Evolutionary conservation across 2,888 invertebrate species (phyloP), one percentile per base, ranked within the genome.

Genomic region (Sphaerophoria rueppellii): DNA sequence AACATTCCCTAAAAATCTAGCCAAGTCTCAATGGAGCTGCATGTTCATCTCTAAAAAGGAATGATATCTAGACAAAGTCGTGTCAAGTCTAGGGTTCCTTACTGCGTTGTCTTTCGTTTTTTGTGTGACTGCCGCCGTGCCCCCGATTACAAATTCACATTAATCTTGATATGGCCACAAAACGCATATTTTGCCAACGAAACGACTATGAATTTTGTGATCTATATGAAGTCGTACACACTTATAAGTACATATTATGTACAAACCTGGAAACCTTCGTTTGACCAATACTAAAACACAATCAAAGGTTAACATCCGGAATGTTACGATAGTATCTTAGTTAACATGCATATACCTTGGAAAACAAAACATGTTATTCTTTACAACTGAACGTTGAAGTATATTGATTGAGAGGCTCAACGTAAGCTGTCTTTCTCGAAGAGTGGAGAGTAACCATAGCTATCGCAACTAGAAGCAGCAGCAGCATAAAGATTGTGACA

Each of bases 291-390:
- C 57, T 40, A 67, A 69, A 40, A 52, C 16, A 40, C 43, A 50
- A 32, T 46, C 34, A 48, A 65, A 65, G 50, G n/a, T 65, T 40
- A 54, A 55, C 55, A 58, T 32, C 43, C 40, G 46, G 70, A 70
- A 70, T 73, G 65, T 65, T 58, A 55, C 48, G 63, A 69, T 35
- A 73, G 75, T 74, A 55, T 69, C 74, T 60, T 54, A 69, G 70
- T 75, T 70, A 75, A 67, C 61, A 60, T 60, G 72, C 60, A 69
- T 74, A 79, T n/a, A n/a, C 79, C 75, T 70, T 81, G 65, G 72
- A 82, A 82, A 72, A 77, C 81, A 76, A 71, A 81, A 58, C 67
- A 82, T 55, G 24, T 70, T 32, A n/a, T n/a, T n/a, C n/a, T n/a
- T n/a, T n/a, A n/a, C n/a, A n/a, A n/a, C n/a, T n/a, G n/a, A n/a